Conservation (phyloP, 1,140 invertebrate genomes). For the Anthonomus grandis region DNA sequence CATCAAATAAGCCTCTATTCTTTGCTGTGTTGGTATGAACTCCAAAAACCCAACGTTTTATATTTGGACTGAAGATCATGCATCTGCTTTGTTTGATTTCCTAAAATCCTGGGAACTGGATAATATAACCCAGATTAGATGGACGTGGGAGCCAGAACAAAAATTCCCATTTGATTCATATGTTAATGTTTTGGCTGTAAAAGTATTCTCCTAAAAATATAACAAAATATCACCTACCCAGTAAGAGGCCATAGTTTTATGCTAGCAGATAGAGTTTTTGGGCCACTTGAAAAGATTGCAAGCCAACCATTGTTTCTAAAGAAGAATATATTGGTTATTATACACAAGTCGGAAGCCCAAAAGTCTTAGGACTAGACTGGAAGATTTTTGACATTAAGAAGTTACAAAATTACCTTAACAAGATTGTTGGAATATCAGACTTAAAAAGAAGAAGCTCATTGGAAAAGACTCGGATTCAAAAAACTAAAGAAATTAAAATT, state of each 20-base stretch:
- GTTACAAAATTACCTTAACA: not conserved
- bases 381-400: no score
- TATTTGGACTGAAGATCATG: slow-evolving; percentile 47
- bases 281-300: slow-evolving; percentile 51
- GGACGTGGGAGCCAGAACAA: no score
- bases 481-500: not conserved
- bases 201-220: slow-evolving; percentile 41
- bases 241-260: not conserved
- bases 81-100: not conserved
- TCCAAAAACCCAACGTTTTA: no score
- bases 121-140: no score
- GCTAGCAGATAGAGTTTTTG: not conserved
- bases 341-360: slow-evolving; percentile 66
- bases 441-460: not conserved
- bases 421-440: no score
- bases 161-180: no score
- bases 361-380: not conserved
- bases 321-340: slow-evolving; percentile 36
- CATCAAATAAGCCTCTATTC: no score
- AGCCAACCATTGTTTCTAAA: slow-evolving; percentile 40
- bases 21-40: no score
- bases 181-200: slow-evolving; percentile 4
- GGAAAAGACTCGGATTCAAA: not conserved
- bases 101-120: not conserved
- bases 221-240: slow-evolving; percentile 40